Evolutionary conservation across 2,888 invertebrate genomes (phyloP), one percentile per base, ranked within the genome.

Genomic region (Drosophila ezoana): DNA sequence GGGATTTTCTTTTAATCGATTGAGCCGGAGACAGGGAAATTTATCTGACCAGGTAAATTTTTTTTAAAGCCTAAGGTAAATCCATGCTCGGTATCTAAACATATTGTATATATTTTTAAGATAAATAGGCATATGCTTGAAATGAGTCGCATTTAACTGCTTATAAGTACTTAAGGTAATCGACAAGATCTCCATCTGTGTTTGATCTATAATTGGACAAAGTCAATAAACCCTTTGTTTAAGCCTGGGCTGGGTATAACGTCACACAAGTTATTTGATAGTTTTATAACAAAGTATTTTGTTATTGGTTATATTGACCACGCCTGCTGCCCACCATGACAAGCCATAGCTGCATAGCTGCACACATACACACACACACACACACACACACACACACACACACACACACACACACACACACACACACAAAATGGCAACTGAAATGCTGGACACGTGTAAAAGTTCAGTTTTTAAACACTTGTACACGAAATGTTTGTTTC

Each of bases 361-460:
- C 11, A 18, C 28, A 58, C 11, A 18, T 18, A 58, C 4, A 20
- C 20, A 33, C 32, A 53, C 41, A 53, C n/a, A 28, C 10, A 18
- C 28, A 32, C 18, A 41, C 16, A 23, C 40, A 47, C 37, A 47
- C 16, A 28, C 18, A 32, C n/a, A 41, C 18, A 47, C 32, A 48
- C 16, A 18, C 52, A 48, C 47, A 38, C 23, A 35, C 47, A 44
- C 41, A 28, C 16, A 53, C 18, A 47, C 37, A 47, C 16, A 28
- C 37, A 48, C 20, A 37, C 35, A 51, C 18, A 44, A 59, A 54
- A 57, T n/a, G 61, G 70, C 60, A 79, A 64, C 79, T 81, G 65
- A 64, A 66, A 83, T 83, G 85, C 85, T 64, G 73, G 80, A 84
- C 83, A 84, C 83, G 83, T 84, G 83, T 84, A 76, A 84, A 79